These are phyloP conservation scores for Nylanderia fulva DNA, from an alignment of 1,140 invertebrate genomes.

Conservation along the genomic window DNA sequence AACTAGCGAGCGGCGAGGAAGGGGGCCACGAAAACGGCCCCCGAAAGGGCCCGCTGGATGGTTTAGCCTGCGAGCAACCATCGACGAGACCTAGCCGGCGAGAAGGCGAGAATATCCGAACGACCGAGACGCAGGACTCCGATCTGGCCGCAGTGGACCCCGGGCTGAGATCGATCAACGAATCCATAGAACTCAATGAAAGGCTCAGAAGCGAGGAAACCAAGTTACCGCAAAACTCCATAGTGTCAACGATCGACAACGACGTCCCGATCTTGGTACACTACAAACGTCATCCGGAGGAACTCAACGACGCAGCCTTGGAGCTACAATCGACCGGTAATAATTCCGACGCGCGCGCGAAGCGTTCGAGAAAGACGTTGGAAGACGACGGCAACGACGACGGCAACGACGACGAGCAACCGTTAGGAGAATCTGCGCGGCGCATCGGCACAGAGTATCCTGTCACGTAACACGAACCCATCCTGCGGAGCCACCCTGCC, in stretches of 20 bases:
- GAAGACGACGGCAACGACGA: slow-evolving; percentile 18
- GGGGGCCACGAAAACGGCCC: slow-evolving; percentile 79
- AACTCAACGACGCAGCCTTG: slow-evolving; percentile 59
- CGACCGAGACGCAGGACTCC: slow-evolving; percentile 37
- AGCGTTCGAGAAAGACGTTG: slow-evolving; percentile 57
- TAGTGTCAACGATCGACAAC: slow-evolving; percentile 39
- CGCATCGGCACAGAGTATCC: slow-evolving; percentile 55
- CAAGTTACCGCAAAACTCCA: slow-evolving; percentile 25
- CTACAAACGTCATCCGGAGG: slow-evolving; percentile 43
- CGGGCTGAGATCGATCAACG: slow-evolving; percentile 19
- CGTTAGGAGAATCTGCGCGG: slow-evolving; percentile 25
- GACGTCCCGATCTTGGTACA: slow-evolving; percentile 53
- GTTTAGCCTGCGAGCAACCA: slow-evolving; percentile 66
- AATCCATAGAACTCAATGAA: slow-evolving; percentile 38
- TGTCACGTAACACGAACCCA: slow-evolving; percentile 56
- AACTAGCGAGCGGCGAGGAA: slow-evolving; percentile 52
- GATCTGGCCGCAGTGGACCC: slow-evolving; percentile 40
- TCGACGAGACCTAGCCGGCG: slow-evolving; percentile 27
- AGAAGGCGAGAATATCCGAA: slow-evolving; percentile 24
- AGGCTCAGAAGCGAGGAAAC: slow-evolving; percentile 23
- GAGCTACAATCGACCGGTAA: slow-evolving; percentile 59
- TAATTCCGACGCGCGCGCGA: slow-evolving; percentile 61
- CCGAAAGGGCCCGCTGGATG: slow-evolving; percentile 77
- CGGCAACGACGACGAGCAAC: slow-evolving; percentile 20
- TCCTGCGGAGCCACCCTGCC: slow-evolving; percentile 49